Conservation (phyloP, 2,797 vertebrate genomes). For the Ctenopoma kingsleyae region DNA sequence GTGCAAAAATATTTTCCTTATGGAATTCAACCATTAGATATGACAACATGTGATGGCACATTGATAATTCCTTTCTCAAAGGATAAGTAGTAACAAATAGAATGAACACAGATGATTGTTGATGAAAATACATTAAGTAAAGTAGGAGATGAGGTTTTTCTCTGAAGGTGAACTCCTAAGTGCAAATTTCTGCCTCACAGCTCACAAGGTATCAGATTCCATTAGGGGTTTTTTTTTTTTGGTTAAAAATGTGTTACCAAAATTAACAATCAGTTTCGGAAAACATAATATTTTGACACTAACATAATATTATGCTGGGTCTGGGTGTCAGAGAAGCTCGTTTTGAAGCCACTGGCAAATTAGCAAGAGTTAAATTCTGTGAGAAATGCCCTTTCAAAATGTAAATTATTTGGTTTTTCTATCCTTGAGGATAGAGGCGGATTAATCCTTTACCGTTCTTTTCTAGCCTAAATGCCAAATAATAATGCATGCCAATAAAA, state of each 20-base stretch:
- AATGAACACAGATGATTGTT: slow-evolving; percentile 34
- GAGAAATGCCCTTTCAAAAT: slow-evolving; percentile 16
- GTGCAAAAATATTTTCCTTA: slow-evolving; percentile 74
- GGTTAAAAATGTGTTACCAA: slow-evolving; percentile 37
- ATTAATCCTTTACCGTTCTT: not conserved
- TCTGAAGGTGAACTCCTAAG: slow-evolving; percentile 60
- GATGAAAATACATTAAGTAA: slow-evolving; percentile 35
- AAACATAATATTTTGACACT: not conserved
- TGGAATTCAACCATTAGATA: slow-evolving; percentile 68
- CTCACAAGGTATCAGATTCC: slow-evolving; percentile 34
- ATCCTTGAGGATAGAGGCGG: not conserved
- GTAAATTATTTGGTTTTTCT: slow-evolving; percentile 7
- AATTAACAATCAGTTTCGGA: slow-evolving; percentile 1
- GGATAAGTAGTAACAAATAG: slow-evolving; percentile 54
- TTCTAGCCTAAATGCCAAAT: slow-evolving; percentile 1
- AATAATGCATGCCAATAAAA: not conserved
- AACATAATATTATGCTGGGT: not conserved
- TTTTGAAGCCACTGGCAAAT: slow-evolving; percentile 26
- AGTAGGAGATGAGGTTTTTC: slow-evolving; percentile 37
- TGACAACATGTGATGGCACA: slow-evolving; percentile 71
- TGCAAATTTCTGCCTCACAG: slow-evolving; percentile 71
- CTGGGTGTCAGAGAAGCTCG: not conserved
- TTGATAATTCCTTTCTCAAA: slow-evolving; percentile 53
- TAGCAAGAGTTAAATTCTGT: slow-evolving; percentile 47
- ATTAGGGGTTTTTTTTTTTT: slow-evolving; percentile 30